Percentiles rank a stretch among this genome's conserved stretches.
These are phyloP conservation scores for Macroteleia sp. DNA, from an alignment of 2,888 invertebrate species.

Conservation along the genomic window DNA sequence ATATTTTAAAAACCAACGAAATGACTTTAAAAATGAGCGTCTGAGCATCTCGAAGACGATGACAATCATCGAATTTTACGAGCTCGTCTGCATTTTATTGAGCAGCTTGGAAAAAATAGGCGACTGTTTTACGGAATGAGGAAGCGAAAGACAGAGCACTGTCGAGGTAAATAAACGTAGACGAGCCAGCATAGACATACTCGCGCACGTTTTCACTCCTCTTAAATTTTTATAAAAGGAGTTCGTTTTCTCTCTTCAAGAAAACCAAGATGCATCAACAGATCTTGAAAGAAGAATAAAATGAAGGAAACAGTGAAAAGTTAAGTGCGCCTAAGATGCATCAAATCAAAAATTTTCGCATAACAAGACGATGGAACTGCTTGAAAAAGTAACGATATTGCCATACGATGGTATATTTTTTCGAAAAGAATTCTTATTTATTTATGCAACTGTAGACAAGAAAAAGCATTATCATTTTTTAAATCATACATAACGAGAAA, in stretches of 20 bases:
- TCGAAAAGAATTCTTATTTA: no score
- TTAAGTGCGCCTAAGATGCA: constrained; percentile 12
- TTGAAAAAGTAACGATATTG: no score
- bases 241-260: constrained; percentile 3
- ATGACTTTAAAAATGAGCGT: constrained; percentile 29
- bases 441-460: no score
- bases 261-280: not conserved
- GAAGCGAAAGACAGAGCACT: constrained; percentile 6
- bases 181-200: constrained; percentile 19
- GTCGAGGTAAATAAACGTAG: constrained; percentile 33
- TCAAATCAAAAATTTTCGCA: constrained; percentile 12
- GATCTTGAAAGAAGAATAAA: not conserved
- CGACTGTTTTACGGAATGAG: constrained; percentile 8
- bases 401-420: no score
- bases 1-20: constrained; percentile 8
- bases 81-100: constrained; percentile 51
- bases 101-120: not conserved
- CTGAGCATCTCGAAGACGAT: constrained; percentile 9
- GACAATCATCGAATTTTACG: constrained; percentile 36
- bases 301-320: constrained; percentile 13
- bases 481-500: no score
- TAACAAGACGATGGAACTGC: constrained; percentile 9
- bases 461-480: no score
- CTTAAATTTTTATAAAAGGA: constrained; percentile 36
- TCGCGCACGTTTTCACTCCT: constrained; percentile 18